phyloP scores from a whole-genome alignment of 2,113 vertebrate genomes.

The Pheucticus melanocephalus region DNA sequence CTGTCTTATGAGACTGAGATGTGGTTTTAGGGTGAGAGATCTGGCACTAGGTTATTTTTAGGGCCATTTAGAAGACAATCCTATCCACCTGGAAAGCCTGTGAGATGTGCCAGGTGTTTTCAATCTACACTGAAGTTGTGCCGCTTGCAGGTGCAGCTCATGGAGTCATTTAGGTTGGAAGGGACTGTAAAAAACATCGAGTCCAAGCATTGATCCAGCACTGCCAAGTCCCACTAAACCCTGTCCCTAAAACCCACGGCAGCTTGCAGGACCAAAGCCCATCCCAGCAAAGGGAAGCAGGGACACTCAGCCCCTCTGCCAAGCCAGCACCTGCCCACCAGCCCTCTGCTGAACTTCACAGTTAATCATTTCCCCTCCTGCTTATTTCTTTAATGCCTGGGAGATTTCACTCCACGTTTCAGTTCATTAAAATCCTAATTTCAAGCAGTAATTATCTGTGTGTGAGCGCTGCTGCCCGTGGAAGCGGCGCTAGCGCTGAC shows the following conservation, averaged over 20 bases:
- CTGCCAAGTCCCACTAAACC: not conserved
- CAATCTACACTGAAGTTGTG: not conserved
- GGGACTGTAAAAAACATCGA: not conserved
- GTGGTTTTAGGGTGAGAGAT: not conserved
- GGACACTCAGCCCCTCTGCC: not conserved
- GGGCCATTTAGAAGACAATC: not conserved
- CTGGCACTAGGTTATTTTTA: not conserved
- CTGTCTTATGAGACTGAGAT: not conserved
- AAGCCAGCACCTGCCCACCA: constrained; percentile 48
- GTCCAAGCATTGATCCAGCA: not conserved
- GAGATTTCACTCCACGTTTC: constrained; percentile 70
- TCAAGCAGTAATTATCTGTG: constrained; percentile 74
- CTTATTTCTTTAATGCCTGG: constrained; percentile 61
- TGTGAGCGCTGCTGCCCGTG: constrained; percentile 9
- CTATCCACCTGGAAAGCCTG: not conserved
- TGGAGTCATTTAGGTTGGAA: not conserved
- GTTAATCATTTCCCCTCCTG: constrained; percentile 51
- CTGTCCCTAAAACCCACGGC: not conserved
- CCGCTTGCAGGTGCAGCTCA: not conserved
- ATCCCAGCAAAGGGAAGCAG: not conserved
- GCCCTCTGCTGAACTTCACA: constrained; percentile 20
- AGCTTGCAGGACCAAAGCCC: not conserved
- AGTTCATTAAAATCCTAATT: constrained; percentile 80
- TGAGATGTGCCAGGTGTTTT: not conserved
- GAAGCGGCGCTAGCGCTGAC: constrained; percentile 19